Percentiles rank a stretch among this genome's conserved stretches.
Evolutionary conservation across 2,888 invertebrate genomes (phyloP).

Genomic region (Acleris emargana): DNA sequence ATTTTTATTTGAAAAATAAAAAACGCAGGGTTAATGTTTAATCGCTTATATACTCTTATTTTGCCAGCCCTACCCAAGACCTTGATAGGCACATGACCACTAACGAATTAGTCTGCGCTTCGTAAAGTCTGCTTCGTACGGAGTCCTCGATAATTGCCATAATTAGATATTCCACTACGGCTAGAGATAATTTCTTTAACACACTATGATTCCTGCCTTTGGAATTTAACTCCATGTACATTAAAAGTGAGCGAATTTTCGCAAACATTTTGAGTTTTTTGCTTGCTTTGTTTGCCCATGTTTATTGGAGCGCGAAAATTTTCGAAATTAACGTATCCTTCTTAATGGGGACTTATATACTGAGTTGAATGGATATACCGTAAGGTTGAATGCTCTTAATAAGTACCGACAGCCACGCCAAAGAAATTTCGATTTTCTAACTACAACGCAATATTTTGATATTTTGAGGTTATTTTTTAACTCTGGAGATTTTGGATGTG

Average conservation of each 20-base stretch:
- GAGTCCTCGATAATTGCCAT: slow-evolving; percentile 51
- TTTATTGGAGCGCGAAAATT: slow-evolving; percentile 21
- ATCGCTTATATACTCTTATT: neutral
- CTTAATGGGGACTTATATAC: slow-evolving; percentile 17
- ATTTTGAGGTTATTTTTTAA: no score
- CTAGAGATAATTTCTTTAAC: slow-evolving; percentile 51
- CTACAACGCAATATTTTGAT: no score
- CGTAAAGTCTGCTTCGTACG: slow-evolving; percentile 33
- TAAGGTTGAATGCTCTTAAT: slow-evolving; percentile 19
- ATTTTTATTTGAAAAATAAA: no score
- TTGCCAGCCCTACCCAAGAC: slow-evolving; percentile 27
- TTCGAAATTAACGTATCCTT: slow-evolving; percentile 20
- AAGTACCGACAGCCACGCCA: neutral
- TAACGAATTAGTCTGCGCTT: slow-evolving; percentile 33
- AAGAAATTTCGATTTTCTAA: neutral
- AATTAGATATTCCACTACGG: slow-evolving; percentile 59
- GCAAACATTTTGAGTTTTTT: slow-evolving; percentile 24
- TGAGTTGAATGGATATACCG: slow-evolving; percentile 14
- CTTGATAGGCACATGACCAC: slow-evolving; percentile 33
- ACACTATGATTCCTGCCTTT: slow-evolving; percentile 47
- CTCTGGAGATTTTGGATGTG: no score
- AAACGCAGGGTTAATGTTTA: neutral
- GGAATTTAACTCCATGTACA: slow-evolving; percentile 46
- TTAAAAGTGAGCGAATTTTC: slow-evolving; percentile 51
- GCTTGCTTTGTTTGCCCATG: slow-evolving; percentile 10